Base-by-base conservation (phyloP, 2,797 vertebrate species). In the Momotus momota region DNA sequence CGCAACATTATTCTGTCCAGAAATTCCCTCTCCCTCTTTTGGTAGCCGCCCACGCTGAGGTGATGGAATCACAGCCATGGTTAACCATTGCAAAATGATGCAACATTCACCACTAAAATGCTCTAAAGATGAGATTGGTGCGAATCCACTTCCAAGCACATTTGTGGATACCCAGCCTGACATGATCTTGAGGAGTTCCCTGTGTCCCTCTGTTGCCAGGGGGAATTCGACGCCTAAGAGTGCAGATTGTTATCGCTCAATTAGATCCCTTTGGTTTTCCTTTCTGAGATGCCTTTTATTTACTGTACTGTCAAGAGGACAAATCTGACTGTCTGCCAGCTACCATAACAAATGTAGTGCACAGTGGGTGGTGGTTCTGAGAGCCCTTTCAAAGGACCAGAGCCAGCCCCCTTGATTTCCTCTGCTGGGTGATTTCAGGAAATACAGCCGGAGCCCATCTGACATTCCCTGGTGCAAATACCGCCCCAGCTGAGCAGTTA, bases 171-270 rank as follows among this genome's bases (percentile, higher is more conserved):
- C 12, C 10, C 29, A 48, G 29, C 9, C 72, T 55, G 45, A 17
- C 1, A 0, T 0, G 27, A 54, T 40, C 55, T 65, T 7, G 14
- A 81, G 73, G 85, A 40, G 48, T 10, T 16, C 25, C 3, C 2
- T 4, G 77, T 52, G 48, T 45, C 35, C 43, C 2, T 71, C 23
- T 2, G 3, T 74, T 1, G 0, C 14, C 0, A 4, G 13, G 51
- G 12, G 17, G 23, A 46, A 29, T n/a, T 52, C 54, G 11, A 0
- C 0, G 0, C 35, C 1, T 0, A 6, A 73, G 29, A 23, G 33
- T 23, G 48, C 73, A n/a, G 55, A 10, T 6, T 61, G 70, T 58
- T 81, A 19, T 43, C 1, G 9, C 64, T 72, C 46, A 27, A 0
- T 48, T 85, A 62, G 51, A 35, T 61, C 43, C 33, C 48, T 78